Evolutionary conservation across 2,888 invertebrate genomes (phyloP).

Genomic region (Agrotis clavis): DNA sequence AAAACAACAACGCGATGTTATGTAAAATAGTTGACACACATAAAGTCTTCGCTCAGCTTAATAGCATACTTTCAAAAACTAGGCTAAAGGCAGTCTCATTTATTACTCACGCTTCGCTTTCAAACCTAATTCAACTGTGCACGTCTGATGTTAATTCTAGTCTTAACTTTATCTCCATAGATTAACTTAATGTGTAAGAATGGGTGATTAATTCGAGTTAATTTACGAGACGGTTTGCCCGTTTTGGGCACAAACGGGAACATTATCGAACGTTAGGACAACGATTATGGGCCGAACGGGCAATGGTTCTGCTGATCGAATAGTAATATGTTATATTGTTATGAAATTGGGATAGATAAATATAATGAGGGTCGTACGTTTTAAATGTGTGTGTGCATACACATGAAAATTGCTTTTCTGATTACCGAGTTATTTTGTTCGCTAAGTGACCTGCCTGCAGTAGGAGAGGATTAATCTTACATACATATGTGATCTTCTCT

Average conservation of each 20-base stretch:
- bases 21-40: neutral
- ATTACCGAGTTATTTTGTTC: no score
- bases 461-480: no score
- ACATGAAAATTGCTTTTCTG: neutral
- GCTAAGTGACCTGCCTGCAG: no score
- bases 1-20: no score
- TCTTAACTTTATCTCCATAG: conserved; percentile 63
- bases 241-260: conserved; percentile 58
- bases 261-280: conserved; percentile 58
- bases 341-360: neutral
- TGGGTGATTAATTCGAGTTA: conserved; percentile 66
- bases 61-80: conserved; percentile 16
- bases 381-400: neutral
- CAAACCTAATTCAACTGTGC: conserved; percentile 53
- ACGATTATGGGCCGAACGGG: conserved; percentile 40
- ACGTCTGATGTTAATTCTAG: conserved; percentile 54
- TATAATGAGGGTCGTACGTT: neutral
- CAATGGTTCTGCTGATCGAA: conserved; percentile 31
- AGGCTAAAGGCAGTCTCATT: conserved; percentile 10
- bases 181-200: conserved; percentile 64
- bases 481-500: no score
- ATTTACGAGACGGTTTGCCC: conserved; percentile 56
- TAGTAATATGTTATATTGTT: conserved; percentile 19
- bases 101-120: conserved; percentile 33
- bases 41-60: neutral